Conservation (phyloP, 2,888 invertebrate species). For the Eremobia ochroleuca region DNA sequence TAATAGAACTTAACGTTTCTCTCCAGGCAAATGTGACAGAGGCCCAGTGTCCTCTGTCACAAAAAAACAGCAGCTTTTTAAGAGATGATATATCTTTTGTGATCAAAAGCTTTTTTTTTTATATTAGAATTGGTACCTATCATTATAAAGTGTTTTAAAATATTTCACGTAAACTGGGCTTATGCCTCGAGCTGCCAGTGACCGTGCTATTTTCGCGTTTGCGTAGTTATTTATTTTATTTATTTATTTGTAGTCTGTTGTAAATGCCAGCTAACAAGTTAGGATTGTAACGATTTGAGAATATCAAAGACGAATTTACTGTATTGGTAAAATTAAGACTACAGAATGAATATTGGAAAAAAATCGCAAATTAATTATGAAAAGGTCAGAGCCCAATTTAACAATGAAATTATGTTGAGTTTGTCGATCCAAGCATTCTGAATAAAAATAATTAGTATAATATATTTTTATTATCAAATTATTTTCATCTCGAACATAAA, state of each 20-base stretch:
- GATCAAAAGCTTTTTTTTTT: not conserved
- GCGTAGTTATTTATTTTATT: too few relatives aligned
- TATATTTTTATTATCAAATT: not conserved
- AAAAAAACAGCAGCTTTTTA: not conserved
- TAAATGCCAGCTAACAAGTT: not conserved
- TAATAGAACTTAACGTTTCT: not conserved
- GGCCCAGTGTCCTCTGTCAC: too few relatives aligned
- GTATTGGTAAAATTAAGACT: not conserved
- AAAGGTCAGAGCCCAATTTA: not conserved
- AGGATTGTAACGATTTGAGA: not conserved
- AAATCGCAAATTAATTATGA: not conserved
- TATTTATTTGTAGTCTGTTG: too few relatives aligned
- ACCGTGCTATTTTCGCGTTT: not conserved
- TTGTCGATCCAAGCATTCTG: not conserved
- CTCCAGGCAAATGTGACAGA: not conserved
- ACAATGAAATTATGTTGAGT: not conserved
- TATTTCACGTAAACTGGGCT: not conserved
- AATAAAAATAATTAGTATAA: not conserved
- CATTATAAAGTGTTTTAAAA: not conserved
- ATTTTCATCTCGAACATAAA: not conserved
- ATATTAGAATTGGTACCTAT: not conserved
- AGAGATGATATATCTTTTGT: not conserved
- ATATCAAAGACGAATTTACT: conserved; percentile 1
- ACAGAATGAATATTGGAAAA: not conserved
- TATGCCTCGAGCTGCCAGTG: not conserved